phyloP scores from a whole-genome alignment of 2,888 invertebrate genomes.

The Drosophila borealis region DNA sequence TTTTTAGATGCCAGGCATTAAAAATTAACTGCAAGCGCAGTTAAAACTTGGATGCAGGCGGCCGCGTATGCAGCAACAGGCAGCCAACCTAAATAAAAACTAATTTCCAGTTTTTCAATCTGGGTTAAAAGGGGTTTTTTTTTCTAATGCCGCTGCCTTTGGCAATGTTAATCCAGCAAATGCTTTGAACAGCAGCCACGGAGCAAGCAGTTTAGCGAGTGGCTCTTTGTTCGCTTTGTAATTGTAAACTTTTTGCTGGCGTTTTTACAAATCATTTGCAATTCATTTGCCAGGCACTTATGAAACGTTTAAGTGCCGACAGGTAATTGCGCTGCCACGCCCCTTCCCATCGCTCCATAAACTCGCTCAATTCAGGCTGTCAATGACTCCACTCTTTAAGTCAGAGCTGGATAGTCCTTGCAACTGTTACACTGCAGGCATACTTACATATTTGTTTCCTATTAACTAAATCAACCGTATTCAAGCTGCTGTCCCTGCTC shows the following conservation, averaged over 20 bases:
- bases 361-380: slow-evolving; percentile 36
- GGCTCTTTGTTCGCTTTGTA: slow-evolving; percentile 26
- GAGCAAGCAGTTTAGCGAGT: slow-evolving; percentile 20
- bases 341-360: neutral
- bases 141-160: slow-evolving; percentile 33
- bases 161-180: slow-evolving; percentile 70
- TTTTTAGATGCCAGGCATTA: slow-evolving; percentile 71
- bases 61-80: slow-evolving; percentile 28
- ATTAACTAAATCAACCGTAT: slow-evolving; percentile 71
- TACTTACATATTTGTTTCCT: slow-evolving; percentile 65
- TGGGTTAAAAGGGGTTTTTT: slow-evolving; percentile 75
- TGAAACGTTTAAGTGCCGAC: slow-evolving; percentile 70
- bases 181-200: slow-evolving; percentile 56
- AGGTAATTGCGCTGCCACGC: slow-evolving; percentile 63
- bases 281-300: slow-evolving; percentile 69
- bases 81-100: slow-evolving; percentile 75
- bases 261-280: slow-evolving; percentile 70
- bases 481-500: slow-evolving; percentile 50
- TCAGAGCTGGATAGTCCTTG: slow-evolving; percentile 20
- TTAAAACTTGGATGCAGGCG: slow-evolving; percentile 41
- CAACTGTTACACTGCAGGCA: slow-evolving; percentile 30
- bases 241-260: slow-evolving; percentile 39
- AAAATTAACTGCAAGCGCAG: slow-evolving; percentile 72
- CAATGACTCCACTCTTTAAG: slow-evolving; percentile 49
- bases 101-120: slow-evolving; percentile 81